Conservation (phyloP, 2,113 vertebrate species). For the Callopanchax toddi region DNA sequence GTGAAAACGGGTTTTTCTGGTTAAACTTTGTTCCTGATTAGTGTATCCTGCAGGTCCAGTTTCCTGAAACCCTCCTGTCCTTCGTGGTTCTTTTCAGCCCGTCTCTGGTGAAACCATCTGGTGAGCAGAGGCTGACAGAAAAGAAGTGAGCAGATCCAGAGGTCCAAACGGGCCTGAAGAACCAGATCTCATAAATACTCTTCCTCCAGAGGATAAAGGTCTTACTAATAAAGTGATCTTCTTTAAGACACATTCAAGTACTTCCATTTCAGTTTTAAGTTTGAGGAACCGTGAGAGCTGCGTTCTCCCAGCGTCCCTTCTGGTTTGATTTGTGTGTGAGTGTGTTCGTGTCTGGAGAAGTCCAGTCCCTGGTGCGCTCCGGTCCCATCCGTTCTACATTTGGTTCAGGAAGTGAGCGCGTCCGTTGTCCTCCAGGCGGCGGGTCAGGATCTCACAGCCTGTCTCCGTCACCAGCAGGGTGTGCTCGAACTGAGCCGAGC, state of each 20-base stretch:
- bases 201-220: slow-evolving; percentile 51
- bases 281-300: slow-evolving; percentile 49
- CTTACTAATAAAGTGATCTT: slow-evolving; percentile 61
- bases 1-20: background rate
- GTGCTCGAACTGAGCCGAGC: slow-evolving; percentile 98
- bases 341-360: slow-evolving; percentile 42
- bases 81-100: slow-evolving; percentile 28
- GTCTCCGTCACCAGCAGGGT: slow-evolving; percentile 95
- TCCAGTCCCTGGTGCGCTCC: slow-evolving; percentile 51
- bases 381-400: slow-evolving; percentile 71
- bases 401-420: slow-evolving; percentile 92
- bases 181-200: slow-evolving; percentile 65
- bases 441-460: slow-evolving; percentile 94
- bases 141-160: slow-evolving; percentile 32
- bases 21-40: background rate
- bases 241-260: slow-evolving; percentile 77
- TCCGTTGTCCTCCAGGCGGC: slow-evolving; percentile 85
- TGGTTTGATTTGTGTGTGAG: slow-evolving; percentile 15
- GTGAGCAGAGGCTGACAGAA: slow-evolving; percentile 32
- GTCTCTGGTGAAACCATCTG: slow-evolving; percentile 15
- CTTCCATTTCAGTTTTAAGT: slow-evolving; percentile 64
- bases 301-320: slow-evolving; percentile 41
- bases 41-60: slow-evolving; percentile 1
- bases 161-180: slow-evolving; percentile 33
- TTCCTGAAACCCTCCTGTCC: background rate